phyloP scores from a whole-genome alignment of 2,888 invertebrate species.

The Lobophora halterata region DNA sequence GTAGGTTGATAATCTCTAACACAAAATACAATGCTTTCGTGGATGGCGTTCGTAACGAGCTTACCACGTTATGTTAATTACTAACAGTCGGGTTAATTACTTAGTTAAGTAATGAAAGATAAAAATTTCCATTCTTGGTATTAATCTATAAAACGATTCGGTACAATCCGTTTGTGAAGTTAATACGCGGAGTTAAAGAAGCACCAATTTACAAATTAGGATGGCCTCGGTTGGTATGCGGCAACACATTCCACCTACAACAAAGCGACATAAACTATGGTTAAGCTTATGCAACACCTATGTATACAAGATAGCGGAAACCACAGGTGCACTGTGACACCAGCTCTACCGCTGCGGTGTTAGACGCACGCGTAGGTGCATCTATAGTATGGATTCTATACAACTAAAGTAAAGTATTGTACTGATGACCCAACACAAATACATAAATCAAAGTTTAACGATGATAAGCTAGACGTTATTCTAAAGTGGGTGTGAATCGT shows the following conservation, averaged over 20 bases:
- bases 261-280: conserved; percentile 33
- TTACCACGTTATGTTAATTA: conserved; percentile 1
- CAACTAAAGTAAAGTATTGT: conserved; percentile 3
- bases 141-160: not conserved
- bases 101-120: too few species aligned
- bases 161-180: conserved; percentile 9
- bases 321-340: conserved; percentile 27
- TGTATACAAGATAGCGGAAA: conserved; percentile 37
- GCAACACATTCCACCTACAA: conserved; percentile 33
- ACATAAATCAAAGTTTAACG: conserved; percentile 2
- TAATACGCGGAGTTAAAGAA: conserved; percentile 13
- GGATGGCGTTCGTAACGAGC: conserved; percentile 1
- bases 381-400: too few species aligned
- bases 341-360: too few species aligned
- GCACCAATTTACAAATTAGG: conserved; percentile 24
- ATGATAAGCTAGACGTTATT: not conserved
- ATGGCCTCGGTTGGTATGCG: conserved; percentile 29
- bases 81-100: not conserved
- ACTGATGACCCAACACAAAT: conserved; percentile 5
- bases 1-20: too few species aligned
- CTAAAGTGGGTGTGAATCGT: not conserved
- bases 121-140: too few species aligned
- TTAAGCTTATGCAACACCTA: conserved; percentile 43
- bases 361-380: conserved; percentile 19
- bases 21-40: conserved; percentile 3